Base-by-base conservation (phyloP, 2,113 vertebrate species). In the Syrmaticus mikado region DNA sequence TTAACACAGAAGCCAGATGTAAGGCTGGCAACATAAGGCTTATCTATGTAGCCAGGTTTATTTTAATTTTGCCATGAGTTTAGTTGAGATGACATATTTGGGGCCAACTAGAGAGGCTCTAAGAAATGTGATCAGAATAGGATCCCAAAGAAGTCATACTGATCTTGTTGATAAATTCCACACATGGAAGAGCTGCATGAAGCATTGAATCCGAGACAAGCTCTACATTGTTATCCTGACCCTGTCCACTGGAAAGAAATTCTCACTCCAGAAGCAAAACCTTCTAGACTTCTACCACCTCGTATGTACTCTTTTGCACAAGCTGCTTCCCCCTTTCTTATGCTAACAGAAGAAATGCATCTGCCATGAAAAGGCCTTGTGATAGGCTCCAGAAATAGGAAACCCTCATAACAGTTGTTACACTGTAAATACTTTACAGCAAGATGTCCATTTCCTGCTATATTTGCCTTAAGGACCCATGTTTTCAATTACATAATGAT, bases 401-500 rank as follows among this genome's bases (percentile, higher is more conserved):
- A 93, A 88, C 46, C 84, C 97, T 97, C 94, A 97, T 96, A 96
- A 86, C 89, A 97, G 95, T 96, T 97, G 96, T 82, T 95, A 72
- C 80, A 95, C 97, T 97, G 95, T 93, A 97, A 96, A 96, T 96
- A 97, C 95, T 98, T 97, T 97, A 97, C 97, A 97, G 93, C 91
- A 97, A 25, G 32, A 92, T 98, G 93, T 89, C 93, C 95, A 91
- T 97, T 98, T 96, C 71, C 15, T 82, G 48, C 57, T 90, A 75
- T 91, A 90, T 97, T 97, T 98, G 95, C 97, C 97, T 98, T 96
- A 96, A 97, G 97, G 96, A 90, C 97, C 95, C 64, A 84, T 97
- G 95, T 97, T 97, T 94, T 97, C 84, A 70, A 95, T 97, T 97
- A 96, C 94, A 95, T 97, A 97, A 98, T 97, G 97, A 97, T 93